phyloP scores from a whole-genome alignment of 2,888 invertebrate species.

The Papilio protenor region DNA sequence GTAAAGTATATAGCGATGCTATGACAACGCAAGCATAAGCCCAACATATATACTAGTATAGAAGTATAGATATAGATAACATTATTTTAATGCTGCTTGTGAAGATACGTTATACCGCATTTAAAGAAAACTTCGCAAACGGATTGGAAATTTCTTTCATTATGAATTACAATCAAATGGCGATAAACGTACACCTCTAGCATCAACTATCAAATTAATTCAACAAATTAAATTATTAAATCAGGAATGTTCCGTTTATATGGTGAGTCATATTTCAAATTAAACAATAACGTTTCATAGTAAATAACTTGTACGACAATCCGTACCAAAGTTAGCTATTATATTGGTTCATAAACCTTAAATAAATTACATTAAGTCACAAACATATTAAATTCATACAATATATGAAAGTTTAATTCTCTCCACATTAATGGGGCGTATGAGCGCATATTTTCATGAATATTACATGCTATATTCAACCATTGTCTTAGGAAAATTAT shows the following conservation, averaged over 20 bases:
- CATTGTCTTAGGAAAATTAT: slow-evolving; percentile 52
- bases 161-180: no score
- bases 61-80: no score
- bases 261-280: not conserved
- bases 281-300: not conserved
- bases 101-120: no score
- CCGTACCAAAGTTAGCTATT: not conserved
- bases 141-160: no score
- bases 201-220: no score
- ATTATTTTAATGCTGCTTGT: no score
- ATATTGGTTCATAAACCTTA: not conserved
- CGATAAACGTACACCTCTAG: no score
- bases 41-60: not conserved
- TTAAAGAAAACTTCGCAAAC: no score
- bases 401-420: slow-evolving; percentile 31
- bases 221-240: not conserved
- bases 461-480: slow-evolving; percentile 43
- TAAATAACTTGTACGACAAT: not conserved
- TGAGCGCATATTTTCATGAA: slow-evolving; percentile 42
- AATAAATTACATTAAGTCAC: slow-evolving; percentile 14
- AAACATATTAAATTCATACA: slow-evolving; percentile 31
- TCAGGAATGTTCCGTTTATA: not conserved
- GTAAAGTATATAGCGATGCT: not conserved
- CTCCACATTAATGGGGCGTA: slow-evolving; percentile 24
- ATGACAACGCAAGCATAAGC: not conserved